Evolutionary conservation across 2,888 invertebrate species (phyloP).

Genomic region (Keiferia lycopersicella): DNA sequence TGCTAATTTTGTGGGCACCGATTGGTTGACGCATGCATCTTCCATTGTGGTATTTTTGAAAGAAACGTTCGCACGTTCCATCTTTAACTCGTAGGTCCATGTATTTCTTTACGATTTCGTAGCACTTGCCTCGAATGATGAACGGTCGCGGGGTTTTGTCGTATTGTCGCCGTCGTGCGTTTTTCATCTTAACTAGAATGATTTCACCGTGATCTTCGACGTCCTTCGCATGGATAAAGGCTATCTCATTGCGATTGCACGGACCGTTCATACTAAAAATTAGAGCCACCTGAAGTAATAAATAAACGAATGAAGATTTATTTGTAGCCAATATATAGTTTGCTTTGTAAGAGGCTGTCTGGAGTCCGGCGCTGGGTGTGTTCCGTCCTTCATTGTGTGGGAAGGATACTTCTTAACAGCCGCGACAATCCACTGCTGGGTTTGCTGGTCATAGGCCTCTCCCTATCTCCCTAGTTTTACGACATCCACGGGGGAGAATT

Average conservation of each 20-base stretch:
- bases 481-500: too few species aligned
- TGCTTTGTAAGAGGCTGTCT: too few species aligned
- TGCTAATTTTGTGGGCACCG: background rate
- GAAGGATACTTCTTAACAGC: too few species aligned
- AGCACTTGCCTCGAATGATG: background rate
- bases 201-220: background rate
- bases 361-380: too few species aligned
- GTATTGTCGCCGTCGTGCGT: background rate
- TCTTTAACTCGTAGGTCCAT: background rate
- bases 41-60: background rate
- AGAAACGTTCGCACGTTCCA: background rate
- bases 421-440: too few species aligned
- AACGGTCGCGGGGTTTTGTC: background rate
- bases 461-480: too few species aligned
- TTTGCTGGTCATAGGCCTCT: too few species aligned
- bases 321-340: background rate
- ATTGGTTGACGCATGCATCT: background rate
- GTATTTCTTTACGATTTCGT: background rate
- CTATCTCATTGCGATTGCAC: background rate
- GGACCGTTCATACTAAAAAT: background rate
- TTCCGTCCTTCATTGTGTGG: too few species aligned
- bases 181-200: background rate
- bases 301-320: too few species aligned
- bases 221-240: background rate
- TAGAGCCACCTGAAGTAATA: background rate